Percentiles rank a stretch among this genome's conserved stretches.
phyloP scores from a whole-genome alignment of 2,113 vertebrate genomes.

The Callorhinus ursinus region DNA sequence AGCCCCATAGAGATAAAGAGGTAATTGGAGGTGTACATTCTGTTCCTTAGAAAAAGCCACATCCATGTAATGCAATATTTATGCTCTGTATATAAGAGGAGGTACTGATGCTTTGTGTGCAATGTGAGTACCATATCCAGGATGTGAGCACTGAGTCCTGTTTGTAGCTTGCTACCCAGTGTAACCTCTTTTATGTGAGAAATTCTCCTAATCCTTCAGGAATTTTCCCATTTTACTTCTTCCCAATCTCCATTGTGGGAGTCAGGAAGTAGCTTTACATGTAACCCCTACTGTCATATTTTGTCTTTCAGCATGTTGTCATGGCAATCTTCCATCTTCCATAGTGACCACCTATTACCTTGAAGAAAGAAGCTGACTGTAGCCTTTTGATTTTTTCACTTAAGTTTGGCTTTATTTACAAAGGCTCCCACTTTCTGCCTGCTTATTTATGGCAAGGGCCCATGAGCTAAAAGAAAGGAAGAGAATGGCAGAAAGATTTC shows the following conservation, averaged over 20 bases:
- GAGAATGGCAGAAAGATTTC: background rate
- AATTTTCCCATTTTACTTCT: background rate
- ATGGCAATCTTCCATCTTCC: slow-evolving; percentile 49
- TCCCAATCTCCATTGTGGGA: background rate
- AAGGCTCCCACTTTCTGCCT: background rate
- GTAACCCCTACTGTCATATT: background rate
- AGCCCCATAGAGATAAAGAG: background rate
- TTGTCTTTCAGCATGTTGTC: background rate
- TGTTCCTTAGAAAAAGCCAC: slow-evolving; percentile 15
- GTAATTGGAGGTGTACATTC: slow-evolving; percentile 11
- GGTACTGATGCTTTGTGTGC: background rate
- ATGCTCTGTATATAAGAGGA: background rate
- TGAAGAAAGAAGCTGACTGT: background rate
- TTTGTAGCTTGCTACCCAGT: background rate
- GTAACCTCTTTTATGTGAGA: slow-evolving; percentile 18
- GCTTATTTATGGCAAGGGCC: background rate
- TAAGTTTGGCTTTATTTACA: background rate
- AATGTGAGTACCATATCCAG: background rate
- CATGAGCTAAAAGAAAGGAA: background rate
- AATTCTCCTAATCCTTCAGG: background rate
- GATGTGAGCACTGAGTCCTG: background rate
- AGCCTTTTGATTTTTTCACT: background rate
- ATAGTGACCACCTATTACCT: background rate
- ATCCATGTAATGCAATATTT: background rate
- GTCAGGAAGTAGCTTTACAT: background rate